These are phyloP conservation scores for Cuculus canorus DNA, from an alignment of 2,797 vertebrate genomes.

Conservation along the genomic window DNA sequence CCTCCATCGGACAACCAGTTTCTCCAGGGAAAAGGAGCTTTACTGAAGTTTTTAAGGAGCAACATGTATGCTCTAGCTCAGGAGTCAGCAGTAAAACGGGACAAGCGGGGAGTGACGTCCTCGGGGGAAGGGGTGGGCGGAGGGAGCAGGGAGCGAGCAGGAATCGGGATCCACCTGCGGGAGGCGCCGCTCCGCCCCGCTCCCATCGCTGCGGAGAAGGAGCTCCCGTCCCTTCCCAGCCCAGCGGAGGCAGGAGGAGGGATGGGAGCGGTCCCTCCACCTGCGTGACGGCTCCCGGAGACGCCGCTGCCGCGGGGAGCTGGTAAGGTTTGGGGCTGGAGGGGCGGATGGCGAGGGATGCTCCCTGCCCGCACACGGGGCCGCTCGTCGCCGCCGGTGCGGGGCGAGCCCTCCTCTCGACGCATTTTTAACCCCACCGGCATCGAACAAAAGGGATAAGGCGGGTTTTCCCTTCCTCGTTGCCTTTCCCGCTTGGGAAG, in stretches of 20 bases:
- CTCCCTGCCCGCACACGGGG: too few relatives aligned
- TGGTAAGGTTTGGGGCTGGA: background rate
- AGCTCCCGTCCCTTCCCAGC: background rate
- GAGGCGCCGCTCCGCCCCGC: background rate
- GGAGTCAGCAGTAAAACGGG: too few relatives aligned
- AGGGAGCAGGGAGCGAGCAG: too few relatives aligned
- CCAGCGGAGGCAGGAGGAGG: conserved; percentile 15
- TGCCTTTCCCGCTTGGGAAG: background rate
- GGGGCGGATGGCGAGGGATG: background rate
- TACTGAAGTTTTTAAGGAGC: too few relatives aligned
- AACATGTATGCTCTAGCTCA: too few relatives aligned
- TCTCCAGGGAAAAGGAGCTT: too few relatives aligned
- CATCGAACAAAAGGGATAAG: background rate
- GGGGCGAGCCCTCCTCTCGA: background rate
- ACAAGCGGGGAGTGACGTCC: accelerated
- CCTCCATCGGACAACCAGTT: too few relatives aligned
- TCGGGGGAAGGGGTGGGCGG: too few relatives aligned
- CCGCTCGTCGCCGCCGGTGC: background rate
- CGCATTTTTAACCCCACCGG: background rate
- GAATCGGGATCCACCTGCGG: background rate
- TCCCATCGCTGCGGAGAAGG: background rate
- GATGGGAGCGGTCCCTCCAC: conserved; percentile 23
- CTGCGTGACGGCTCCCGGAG: conserved; percentile 33
- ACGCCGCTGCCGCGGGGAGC: background rate
- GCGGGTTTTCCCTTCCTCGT: background rate